phyloP scores from a whole-genome alignment of 2,797 vertebrate genomes.

The Benthosema pterotum region DNA sequence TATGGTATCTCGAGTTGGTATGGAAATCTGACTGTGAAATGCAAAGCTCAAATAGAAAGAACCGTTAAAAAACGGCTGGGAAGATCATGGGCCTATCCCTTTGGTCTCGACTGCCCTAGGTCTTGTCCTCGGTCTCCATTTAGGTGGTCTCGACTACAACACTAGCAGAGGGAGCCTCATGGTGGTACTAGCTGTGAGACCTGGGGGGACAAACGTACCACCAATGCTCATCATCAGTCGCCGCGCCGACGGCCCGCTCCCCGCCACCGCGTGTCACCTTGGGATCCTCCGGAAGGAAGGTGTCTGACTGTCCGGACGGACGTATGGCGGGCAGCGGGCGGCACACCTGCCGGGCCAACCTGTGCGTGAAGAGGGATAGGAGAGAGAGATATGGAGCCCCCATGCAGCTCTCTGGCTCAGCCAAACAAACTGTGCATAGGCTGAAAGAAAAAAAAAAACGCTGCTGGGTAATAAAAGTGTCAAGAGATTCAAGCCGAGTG shows the following conservation, averaged over 20 bases:
- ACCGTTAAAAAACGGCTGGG: too few relatives aligned
- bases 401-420: slow-evolving; percentile 33
- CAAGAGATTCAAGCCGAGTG: slow-evolving; percentile 23
- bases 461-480: slow-evolving; percentile 12
- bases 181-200: slow-evolving; percentile 44
- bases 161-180: too few relatives aligned
- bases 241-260: slow-evolving; percentile 40
- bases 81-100: too few relatives aligned
- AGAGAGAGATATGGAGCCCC: slow-evolving; percentile 3
- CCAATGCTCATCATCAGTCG: slow-evolving; percentile 55
- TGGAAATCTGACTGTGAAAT: too few relatives aligned
- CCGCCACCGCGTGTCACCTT: slow-evolving; percentile 73
- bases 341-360: slow-evolving; percentile 66
- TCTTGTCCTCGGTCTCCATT: too few relatives aligned
- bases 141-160: too few relatives aligned
- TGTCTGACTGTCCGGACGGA: slow-evolving; percentile 60
- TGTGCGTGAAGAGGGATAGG: slow-evolving; percentile 54
- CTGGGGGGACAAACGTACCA: slow-evolving; percentile 28
- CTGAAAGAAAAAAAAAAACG: not conserved
- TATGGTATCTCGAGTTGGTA: too few relatives aligned
- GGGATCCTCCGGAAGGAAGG: slow-evolving; percentile 64
- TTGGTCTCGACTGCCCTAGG: too few relatives aligned
- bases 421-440: slow-evolving; percentile 37
- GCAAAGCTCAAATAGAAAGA: too few relatives aligned
- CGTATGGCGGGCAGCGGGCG: slow-evolving; percentile 70